Percentiles rank a stretch among this genome's conserved stretches.
Evolutionary conservation across 2,888 invertebrate species (phyloP).

Genomic region (Eugnorisma glareosa): DNA sequence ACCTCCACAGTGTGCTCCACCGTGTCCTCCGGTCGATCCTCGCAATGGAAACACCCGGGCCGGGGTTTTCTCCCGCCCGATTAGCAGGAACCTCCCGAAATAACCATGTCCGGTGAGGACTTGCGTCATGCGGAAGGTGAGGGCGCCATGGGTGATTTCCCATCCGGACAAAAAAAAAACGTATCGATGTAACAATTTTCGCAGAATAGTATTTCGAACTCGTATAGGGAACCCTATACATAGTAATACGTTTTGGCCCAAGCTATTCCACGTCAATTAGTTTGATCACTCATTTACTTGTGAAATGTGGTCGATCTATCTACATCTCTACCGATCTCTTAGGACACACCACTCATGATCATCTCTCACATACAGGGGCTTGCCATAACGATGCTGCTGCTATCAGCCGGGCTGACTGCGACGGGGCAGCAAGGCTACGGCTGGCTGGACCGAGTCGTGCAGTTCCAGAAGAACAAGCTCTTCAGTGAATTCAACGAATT

Average conservation of each 20-base stretch:
- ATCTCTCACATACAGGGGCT: neutral
- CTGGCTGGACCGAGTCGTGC: conserved; percentile 79
- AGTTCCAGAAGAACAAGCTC: conserved; percentile 73
- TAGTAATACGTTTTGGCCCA: neutral
- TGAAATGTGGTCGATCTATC: neutral
- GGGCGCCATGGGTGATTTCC: no score
- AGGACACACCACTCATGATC: neutral
- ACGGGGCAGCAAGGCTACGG: conserved; percentile 68
- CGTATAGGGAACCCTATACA: no score
- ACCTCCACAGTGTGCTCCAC: no score
- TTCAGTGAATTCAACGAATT: conserved; percentile 71
- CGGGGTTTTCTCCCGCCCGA: no score
- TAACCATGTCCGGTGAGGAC: no score
- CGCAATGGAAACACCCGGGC: no score
- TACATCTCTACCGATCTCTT: neutral
- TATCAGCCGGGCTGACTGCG: conserved; percentile 44
- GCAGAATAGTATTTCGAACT: no score
- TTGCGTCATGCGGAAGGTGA: no score
- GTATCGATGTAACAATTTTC: no score
- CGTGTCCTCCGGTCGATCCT: no score
- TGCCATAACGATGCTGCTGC: conserved; percentile 14
- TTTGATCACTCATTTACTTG: neutral
- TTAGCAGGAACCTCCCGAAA: no score
- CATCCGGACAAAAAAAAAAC: no score
- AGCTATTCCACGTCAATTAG: neutral